Percentiles rank a stretch among this genome's conserved stretches.
Evolutionary conservation across 2,888 invertebrate species (phyloP).

Genomic region (Chesias legatella): DNA sequence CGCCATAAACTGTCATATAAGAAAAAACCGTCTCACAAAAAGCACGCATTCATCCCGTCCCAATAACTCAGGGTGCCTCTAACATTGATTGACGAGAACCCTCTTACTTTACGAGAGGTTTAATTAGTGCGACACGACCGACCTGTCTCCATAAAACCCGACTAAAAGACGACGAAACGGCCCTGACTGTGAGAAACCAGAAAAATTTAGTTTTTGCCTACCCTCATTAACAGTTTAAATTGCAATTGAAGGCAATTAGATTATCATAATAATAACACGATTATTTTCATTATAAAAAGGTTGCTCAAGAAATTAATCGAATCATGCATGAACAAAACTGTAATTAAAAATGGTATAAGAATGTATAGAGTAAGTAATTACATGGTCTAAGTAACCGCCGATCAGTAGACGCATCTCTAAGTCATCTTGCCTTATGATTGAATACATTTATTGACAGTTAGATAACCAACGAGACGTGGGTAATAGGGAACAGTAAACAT

Average conservation of each 20-base stretch:
- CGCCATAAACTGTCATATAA: conserved; percentile 1
- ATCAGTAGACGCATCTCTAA: no score
- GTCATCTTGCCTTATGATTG: no score
- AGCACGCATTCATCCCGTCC: conserved; percentile 29
- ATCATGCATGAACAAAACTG: no score
- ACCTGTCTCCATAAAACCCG: conserved; percentile 51
- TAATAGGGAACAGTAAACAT: no score
- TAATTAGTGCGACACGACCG: conserved; percentile 66
- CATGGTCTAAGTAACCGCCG: no score
- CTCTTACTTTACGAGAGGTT: conserved; percentile 63
- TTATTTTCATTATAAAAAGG: not conserved
- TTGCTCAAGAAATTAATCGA: no score
- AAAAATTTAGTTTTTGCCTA: conserved; percentile 16
- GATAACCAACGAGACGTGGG: no score
- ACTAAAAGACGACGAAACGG: conserved; percentile 10
- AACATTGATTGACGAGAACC: conserved; percentile 66
- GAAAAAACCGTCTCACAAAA: conserved; percentile 1
- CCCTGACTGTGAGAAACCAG: conserved; percentile 8
- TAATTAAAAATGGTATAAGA: no score
- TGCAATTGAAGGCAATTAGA: not conserved
- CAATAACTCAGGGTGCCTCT: conserved; percentile 56
- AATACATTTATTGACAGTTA: no score
- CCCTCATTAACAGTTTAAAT: conserved; percentile 12
- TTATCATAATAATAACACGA: conserved; percentile 4
- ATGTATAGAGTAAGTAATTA: no score